A percentile compares a stretch with the other conserved stretches of the same genome.
Conservation (phyloP, 2,797 vertebrate genomes). For the Phrynocephalus forsythii region DNA sequence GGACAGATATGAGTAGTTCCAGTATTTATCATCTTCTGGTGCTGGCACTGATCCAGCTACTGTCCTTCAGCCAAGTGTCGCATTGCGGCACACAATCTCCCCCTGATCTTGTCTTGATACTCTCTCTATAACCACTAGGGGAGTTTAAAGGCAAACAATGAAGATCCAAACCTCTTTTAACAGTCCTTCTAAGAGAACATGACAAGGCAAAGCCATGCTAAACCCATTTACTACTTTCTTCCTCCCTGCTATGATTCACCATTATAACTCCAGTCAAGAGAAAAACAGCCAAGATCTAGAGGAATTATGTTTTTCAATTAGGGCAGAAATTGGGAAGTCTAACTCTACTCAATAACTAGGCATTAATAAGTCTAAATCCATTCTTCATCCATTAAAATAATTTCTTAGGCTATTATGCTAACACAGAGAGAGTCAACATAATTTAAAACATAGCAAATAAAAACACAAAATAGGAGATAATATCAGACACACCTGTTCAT, state of each 20-base stretch:
- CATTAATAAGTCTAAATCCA: background rate
- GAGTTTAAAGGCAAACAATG: conserved; percentile 10
- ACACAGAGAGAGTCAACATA: conserved; percentile 3
- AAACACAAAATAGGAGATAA: background rate
- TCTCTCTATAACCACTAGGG: conserved; percentile 2
- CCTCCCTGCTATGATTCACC: background rate
- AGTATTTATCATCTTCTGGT: background rate
- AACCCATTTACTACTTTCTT: background rate
- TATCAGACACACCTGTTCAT: background rate
- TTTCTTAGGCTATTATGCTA: background rate
- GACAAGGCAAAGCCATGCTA: background rate
- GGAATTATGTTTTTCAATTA: background rate
- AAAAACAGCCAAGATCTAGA: background rate
- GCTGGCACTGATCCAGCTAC: background rate
- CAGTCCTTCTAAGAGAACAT: background rate
- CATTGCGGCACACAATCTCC: conserved; percentile 66
- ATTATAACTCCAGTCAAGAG: background rate
- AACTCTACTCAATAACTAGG: background rate
- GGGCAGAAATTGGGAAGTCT: background rate
- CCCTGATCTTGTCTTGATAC: conserved; percentile 30
- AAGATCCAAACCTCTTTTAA: rapidly evolving
- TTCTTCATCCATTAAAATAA: conserved; percentile 5
- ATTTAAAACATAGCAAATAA: background rate
- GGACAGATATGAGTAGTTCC: background rate
- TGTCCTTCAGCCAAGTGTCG: conserved; percentile 41